Evolutionary conservation across 2,797 vertebrate species (phyloP).

Genomic region (Acanthurus lineatus): DNA sequence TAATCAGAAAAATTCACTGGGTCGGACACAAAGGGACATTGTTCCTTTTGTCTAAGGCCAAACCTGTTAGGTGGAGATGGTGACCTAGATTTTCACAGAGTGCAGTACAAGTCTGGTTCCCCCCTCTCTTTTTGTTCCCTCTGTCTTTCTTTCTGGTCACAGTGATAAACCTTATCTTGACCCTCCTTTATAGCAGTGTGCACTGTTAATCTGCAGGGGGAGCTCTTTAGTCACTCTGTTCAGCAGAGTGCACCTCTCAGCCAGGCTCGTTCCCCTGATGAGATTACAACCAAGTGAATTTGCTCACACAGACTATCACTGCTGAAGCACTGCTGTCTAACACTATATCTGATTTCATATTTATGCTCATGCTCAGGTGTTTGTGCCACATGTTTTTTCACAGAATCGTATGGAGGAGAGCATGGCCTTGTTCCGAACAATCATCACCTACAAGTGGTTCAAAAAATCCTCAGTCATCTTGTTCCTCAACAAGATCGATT

Average conservation of each 20-base stretch:
- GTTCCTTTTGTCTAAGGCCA: slow-evolving; percentile 59
- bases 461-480: slow-evolving; percentile 82
- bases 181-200: slow-evolving; percentile 48
- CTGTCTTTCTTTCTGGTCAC: slow-evolving; percentile 13
- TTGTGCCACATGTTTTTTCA: slow-evolving; percentile 26
- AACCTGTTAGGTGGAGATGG: slow-evolving; percentile 58
- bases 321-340: slow-evolving; percentile 32
- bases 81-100: slow-evolving; percentile 64
- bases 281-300: slow-evolving; percentile 61
- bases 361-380: slow-evolving; percentile 10
- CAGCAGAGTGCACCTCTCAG: slow-evolving; percentile 35
- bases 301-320: slow-evolving; percentile 46
- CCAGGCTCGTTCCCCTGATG: slow-evolving; percentile 43
- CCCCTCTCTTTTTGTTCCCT: slow-evolving; percentile 1
- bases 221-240: slow-evolving; percentile 78
- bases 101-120: slow-evolving; percentile 21
- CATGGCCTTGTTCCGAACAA: slow-evolving; percentile 85
- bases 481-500: slow-evolving; percentile 87
- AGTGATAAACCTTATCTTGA: slow-evolving; percentile 23
- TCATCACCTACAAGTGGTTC: slow-evolving; percentile 85
- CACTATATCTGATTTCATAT: slow-evolving; percentile 17
- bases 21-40: slow-evolving; percentile 49
- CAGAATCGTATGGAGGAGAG: slow-evolving; percentile 88
- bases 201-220: slow-evolving; percentile 77
- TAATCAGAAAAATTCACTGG: background rate